phyloP scores from a whole-genome alignment of 2,797 vertebrate species.

The Tinamus major region DNA sequence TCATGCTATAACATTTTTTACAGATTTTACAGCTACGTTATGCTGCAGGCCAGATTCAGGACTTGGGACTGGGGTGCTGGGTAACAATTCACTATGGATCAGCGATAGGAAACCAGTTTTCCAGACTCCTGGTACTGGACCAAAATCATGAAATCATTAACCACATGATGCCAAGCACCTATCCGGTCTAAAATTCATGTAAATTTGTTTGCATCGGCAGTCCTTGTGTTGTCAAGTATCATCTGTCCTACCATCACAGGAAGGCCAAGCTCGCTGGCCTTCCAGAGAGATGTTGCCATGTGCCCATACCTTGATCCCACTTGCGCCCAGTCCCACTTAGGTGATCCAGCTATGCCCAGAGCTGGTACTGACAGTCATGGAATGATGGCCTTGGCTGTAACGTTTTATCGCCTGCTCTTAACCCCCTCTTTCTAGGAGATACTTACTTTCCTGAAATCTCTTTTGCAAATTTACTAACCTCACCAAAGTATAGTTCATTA shows the following conservation, averaged over 20 bases:
- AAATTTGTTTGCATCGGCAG: not conserved
- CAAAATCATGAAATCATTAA: not conserved
- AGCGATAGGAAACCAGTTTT: not conserved
- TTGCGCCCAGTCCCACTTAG: not conserved
- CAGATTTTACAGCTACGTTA: rapidly evolving
- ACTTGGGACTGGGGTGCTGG: not conserved
- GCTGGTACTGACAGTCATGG: not conserved
- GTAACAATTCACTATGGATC: not conserved
- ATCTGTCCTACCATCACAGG: not conserved
- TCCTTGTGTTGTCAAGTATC: not conserved
- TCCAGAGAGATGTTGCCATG: not conserved
- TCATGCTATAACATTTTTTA: rapidly evolving
- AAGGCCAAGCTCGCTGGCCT: not conserved
- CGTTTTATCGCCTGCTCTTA: not conserved
- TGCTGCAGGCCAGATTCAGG: rapidly evolving
- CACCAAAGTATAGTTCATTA: not conserved
- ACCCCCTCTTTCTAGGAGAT: not conserved
- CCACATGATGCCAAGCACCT: not conserved
- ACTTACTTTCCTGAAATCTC: not conserved
- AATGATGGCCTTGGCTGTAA: rapidly evolving
- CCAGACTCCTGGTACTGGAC: not conserved
- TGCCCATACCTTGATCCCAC: not conserved
- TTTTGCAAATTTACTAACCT: not conserved
- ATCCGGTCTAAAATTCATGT: not conserved
- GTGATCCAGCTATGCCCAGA: not conserved